These are phyloP conservation scores for Gastrophysa polygoni DNA, from an alignment of 2,888 invertebrate genomes.

Conservation along the genomic window DNA sequence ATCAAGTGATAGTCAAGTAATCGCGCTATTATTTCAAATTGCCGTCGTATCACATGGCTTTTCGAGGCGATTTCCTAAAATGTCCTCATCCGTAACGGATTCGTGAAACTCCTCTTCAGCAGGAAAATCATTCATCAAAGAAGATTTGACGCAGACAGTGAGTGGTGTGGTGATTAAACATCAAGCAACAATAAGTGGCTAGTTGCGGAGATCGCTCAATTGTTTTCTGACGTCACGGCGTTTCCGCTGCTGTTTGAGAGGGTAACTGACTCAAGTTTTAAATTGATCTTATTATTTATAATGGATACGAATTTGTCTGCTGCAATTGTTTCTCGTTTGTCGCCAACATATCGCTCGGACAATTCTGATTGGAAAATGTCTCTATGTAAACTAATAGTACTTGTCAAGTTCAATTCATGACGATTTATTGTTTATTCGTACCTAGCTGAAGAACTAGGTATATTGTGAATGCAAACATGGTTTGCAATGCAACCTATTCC, in stretches of 20 bases:
- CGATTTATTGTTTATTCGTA: too few species aligned
- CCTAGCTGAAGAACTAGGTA: too few species aligned
- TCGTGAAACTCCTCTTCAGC: slow-evolving; percentile 10
- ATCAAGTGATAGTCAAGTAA: slow-evolving; percentile 11
- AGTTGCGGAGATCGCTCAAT: slow-evolving; percentile 37
- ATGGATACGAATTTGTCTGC: slow-evolving; percentile 48
- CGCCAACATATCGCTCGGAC: not conserved
- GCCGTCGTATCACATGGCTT: slow-evolving; percentile 21
- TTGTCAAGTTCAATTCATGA: not conserved
- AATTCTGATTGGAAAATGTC: not conserved
- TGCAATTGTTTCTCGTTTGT: slow-evolving; percentile 36
- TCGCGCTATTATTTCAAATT: slow-evolving; percentile 25
- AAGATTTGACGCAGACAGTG: slow-evolving; percentile 9
- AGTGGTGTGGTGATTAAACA: slow-evolving; percentile 23
- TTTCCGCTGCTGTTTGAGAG: slow-evolving; percentile 44
- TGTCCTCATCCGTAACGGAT: slow-evolving; percentile 29
- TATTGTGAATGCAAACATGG: too few species aligned
- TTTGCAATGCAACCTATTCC: too few species aligned
- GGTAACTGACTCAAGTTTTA: slow-evolving; percentile 44
- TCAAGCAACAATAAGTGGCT: slow-evolving; percentile 31
- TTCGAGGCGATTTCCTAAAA: slow-evolving; percentile 28
- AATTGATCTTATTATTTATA: slow-evolving; percentile 51
- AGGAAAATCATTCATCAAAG: not conserved
- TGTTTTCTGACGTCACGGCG: slow-evolving; percentile 45
- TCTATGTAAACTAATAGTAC: not conserved